A percentile compares a stretch with the other conserved stretches of the same genome.
Evolutionary conservation across 2,888 invertebrate genomes (phyloP).

Genomic region (Shargacucullia verbasci): DNA sequence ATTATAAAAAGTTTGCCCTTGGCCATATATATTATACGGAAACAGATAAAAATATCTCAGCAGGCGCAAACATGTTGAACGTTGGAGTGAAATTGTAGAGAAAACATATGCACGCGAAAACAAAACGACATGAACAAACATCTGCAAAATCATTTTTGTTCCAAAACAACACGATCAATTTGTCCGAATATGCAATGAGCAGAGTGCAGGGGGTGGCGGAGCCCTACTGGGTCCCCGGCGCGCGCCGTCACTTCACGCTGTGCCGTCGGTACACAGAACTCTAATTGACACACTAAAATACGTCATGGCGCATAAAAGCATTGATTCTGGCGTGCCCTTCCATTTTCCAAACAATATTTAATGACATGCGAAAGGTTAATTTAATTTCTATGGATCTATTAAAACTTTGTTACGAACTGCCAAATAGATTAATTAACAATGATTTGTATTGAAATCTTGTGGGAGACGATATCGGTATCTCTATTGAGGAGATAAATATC

Average conservation of each 20-base stretch:
- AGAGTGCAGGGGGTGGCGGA: conserved; percentile 60
- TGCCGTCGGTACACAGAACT: conserved; percentile 82
- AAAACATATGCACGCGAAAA: conserved; percentile 59
- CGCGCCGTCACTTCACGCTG: conserved; percentile 78
- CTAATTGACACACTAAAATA: conserved; percentile 88
- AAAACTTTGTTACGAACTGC: conserved; percentile 10
- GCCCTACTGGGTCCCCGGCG: conserved; percentile 62
- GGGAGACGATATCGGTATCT: no score
- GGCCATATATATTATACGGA: background rate
- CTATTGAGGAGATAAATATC: no score
- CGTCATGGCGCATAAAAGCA: conserved; percentile 74
- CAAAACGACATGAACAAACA: conserved; percentile 59
- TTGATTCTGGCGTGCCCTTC: conserved; percentile 63
- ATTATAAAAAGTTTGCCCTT: no score
- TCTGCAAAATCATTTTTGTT: conserved; percentile 69
- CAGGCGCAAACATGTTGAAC: conserved; percentile 31
- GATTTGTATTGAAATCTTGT: no score
- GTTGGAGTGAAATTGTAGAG: conserved; percentile 43
- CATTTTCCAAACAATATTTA: conserved; percentile 57
- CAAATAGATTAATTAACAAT: no score
- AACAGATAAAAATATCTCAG: conserved; percentile 42
- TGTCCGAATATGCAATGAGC: conserved; percentile 73
- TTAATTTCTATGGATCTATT: conserved; percentile 24
- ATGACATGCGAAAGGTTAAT: conserved; percentile 46
- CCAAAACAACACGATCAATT: conserved; percentile 76